A percentile compares a stretch with the other conserved stretches of the same genome.
Evolutionary conservation across 2,888 invertebrate genomes (phyloP).

Genomic region (Theretra japonica): DNA sequence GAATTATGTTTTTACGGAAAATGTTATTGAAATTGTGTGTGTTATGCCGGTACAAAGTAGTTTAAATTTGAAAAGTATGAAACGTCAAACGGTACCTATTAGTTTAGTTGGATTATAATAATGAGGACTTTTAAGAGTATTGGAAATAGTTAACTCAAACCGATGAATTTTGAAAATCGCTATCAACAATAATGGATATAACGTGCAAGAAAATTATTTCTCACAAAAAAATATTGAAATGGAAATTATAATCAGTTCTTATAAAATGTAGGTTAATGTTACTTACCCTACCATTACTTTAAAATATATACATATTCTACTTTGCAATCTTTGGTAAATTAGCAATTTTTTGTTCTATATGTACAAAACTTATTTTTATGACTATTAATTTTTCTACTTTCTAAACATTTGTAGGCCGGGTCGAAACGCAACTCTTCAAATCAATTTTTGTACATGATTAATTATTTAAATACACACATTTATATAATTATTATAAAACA

Average conservation of each 20-base stretch:
- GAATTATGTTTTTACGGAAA: too few species aligned
- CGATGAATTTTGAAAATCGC: too few species aligned
- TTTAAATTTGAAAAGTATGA: too few species aligned
- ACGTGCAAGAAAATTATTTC: background rate
- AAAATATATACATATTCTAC: background rate
- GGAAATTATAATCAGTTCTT: too few species aligned
- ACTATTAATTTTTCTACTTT: constrained; percentile 24
- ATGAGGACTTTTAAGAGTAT: too few species aligned
- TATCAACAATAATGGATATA: background rate
- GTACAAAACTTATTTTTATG: background rate
- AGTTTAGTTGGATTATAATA: too few species aligned
- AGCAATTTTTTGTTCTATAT: background rate
- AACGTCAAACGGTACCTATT: too few species aligned
- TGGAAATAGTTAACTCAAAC: too few species aligned
- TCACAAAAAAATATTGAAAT: background rate
- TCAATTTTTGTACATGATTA: background rate
- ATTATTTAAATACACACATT: background rate
- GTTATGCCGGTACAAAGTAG: too few species aligned
- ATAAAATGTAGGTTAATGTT: background rate
- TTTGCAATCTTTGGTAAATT: background rate
- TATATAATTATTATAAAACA: background rate
- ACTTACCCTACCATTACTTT: background rate
- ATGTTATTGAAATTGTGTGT: too few species aligned
- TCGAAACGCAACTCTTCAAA: constrained; percentile 27
- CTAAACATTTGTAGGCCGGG: constrained; percentile 30